phyloP scores from a whole-genome alignment of 1,140 invertebrate genomes.

The Ridgeia piscesae region DNA sequence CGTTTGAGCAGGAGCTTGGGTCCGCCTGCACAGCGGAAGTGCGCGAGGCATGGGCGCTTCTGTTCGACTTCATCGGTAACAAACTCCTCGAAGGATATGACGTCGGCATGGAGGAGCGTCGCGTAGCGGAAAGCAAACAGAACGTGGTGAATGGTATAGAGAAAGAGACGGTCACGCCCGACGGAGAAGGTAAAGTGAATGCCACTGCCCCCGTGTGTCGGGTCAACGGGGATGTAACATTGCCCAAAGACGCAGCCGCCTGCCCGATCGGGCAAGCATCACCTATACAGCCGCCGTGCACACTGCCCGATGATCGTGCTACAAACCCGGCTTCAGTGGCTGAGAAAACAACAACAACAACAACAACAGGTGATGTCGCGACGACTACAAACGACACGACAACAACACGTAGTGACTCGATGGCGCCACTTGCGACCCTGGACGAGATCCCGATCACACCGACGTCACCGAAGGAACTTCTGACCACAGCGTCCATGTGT shows the following conservation, averaged over 20 bases:
- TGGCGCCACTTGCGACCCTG: neutral
- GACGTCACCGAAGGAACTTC: neutral
- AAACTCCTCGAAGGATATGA: conserved; percentile 26
- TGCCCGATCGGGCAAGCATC: neutral
- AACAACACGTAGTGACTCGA: neutral
- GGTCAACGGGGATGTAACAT: neutral
- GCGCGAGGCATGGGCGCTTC: conserved; percentile 30
- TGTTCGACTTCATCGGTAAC: conserved; percentile 31
- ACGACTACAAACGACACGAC: neutral
- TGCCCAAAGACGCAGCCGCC: neutral
- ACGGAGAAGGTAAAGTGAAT: neutral
- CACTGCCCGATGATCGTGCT: neutral
- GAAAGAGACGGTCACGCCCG: neutral
- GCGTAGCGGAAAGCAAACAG: neutral
- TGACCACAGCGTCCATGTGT: neutral
- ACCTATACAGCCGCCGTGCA: neutral
- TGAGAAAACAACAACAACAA: no score
- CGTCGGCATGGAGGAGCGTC: neutral
- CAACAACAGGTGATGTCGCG: neutral
- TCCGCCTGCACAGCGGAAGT: conserved; percentile 28
- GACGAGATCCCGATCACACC: neutral
- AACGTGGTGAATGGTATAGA: neutral
- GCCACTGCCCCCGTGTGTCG: neutral
- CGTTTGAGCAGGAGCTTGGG: conserved; percentile 35
- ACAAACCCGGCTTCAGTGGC: neutral